Evolutionary conservation across 2,113 vertebrate species (phyloP), one percentile per base, ranked within the genome.

Genomic region (Coturnix japonica): DNA sequence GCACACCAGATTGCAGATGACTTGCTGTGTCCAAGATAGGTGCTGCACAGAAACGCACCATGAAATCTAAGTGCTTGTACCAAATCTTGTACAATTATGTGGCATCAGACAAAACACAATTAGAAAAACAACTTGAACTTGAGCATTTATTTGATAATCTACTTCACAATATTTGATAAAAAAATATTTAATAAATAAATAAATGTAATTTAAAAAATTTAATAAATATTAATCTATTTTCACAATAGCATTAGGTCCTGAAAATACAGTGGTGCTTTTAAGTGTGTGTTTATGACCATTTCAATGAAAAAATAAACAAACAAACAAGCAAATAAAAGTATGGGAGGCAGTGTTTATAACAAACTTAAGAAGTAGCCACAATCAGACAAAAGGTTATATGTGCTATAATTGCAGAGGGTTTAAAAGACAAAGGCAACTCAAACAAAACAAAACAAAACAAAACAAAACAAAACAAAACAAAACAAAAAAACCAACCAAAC

Each of bases 1-100:
- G 31, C 22, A 19, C 63, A 14, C 9, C 35, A 23, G 9, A 28
- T 26, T 87, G 43, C 13, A 63, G 64, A 46, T 64, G 53, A 46
- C 74, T 6, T 49, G 16, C 43, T 41, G 7, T 66, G 25, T 59
- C 65, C 33, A 35, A 60, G 37, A 25, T 1, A 77, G 39, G 18
- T 39, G 13, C 5, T 82, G 47, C 72, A 76, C 44, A 76, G 41
- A 77, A 39, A 74, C 64, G 61, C 83, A 71, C 56, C 28, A 12
- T 26, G 76, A 63, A 0, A 0, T 37, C 69, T 64, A 26, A 54
- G 9, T 72, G n/a, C 35, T 41, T 6, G 3, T 41, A 25, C 22
- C 33, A 49, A 82, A 74, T 31, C 16, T 66, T 25, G 4, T 80
- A 33, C 31, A 59, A 54, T 63, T 91, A 14, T 85, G 33, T 64